A percentile compares a stretch with the other conserved stretches of the same genome.
These are phyloP conservation scores for Patiria miniata DNA, from an alignment of 35 echinoderm and acorn worm species.

Conservation along the genomic window DNA sequence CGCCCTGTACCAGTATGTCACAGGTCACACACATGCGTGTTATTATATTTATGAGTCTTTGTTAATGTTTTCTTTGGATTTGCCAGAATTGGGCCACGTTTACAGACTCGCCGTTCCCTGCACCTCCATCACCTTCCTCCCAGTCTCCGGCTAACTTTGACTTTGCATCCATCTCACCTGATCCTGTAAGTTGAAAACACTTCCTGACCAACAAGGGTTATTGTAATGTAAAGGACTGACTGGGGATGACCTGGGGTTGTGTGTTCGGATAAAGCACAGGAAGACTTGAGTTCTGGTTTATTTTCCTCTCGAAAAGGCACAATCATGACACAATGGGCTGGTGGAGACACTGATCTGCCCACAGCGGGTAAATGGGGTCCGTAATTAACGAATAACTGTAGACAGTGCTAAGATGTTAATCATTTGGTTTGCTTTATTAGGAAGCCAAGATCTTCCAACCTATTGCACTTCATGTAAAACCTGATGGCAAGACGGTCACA, in stretches of 20 bases:
- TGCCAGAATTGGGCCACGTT: constrained; percentile 98
- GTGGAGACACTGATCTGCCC: no score
- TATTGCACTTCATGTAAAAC: constrained; percentile 81
- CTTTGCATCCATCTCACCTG: constrained; percentile 99
- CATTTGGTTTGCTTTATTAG: constrained; percentile 27
- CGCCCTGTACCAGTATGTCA: no score
- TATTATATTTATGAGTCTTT: neutral
- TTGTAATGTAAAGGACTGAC: no score
- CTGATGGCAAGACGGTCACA: constrained; percentile 77
- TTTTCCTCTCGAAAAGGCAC: no score
- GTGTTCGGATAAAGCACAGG: no score
- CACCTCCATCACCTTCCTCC: constrained; percentile 80
- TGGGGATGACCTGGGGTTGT: no score
- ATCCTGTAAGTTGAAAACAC: constrained; percentile 81
- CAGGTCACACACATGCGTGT: no score
- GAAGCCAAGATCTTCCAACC: constrained; percentile 98
- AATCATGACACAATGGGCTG: no score
- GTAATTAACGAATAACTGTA: no score
- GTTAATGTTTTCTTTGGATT: constrained; percentile 37
- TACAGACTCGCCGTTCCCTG: constrained; percentile 92
- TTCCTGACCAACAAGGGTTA: neutral
- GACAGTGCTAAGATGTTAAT: no score
- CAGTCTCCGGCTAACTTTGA: constrained; percentile 98
- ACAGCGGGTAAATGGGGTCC: no score
- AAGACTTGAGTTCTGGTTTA: no score